Percentiles rank a stretch among this genome's conserved stretches.
phyloP scores from a whole-genome alignment of 2,888 invertebrate species.

The Pristionchus japonicus region DNA sequence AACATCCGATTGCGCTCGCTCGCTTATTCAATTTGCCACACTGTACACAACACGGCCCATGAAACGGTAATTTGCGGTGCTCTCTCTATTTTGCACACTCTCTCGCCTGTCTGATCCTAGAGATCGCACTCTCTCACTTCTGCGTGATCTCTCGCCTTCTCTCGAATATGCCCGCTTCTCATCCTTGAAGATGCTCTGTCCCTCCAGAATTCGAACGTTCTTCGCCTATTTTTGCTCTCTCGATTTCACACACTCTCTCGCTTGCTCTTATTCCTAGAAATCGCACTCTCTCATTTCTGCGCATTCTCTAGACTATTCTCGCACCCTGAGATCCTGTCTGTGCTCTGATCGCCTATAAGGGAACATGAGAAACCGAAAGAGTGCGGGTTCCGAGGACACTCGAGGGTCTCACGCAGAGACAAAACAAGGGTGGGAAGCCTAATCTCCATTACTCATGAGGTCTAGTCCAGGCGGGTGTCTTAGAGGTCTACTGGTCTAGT shows the following conservation, averaged over 20 bases:
- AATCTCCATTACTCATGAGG: neutral
- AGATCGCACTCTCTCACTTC: too few species aligned
- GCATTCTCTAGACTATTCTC: neutral
- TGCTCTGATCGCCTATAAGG: neutral
- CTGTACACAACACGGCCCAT: neutral
- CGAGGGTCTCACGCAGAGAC: neutral
- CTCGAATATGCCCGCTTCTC: too few species aligned
- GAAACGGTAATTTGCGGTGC: neutral
- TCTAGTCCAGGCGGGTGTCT: too few species aligned
- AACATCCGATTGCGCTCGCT: conserved; percentile 20
- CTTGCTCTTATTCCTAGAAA: neutral
- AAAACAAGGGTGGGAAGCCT: neutral
- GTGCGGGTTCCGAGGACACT: neutral
- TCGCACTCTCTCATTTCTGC: neutral
- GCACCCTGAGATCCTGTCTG: neutral
- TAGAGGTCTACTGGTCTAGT: too few species aligned
- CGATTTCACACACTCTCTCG: neutral
- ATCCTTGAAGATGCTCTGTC: neutral
- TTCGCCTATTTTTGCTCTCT: too few species aligned
- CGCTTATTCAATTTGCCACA: conserved; percentile 12
- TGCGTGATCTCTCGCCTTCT: too few species aligned
- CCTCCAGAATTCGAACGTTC: neutral
- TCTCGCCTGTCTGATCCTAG: neutral
- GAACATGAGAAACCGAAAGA: neutral
- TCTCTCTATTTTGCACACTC: neutral